Evolutionary conservation across 2,797 vertebrate genomes (phyloP), one percentile per base, ranked within the genome.

Genomic region (Xerus rutilus): DNA sequence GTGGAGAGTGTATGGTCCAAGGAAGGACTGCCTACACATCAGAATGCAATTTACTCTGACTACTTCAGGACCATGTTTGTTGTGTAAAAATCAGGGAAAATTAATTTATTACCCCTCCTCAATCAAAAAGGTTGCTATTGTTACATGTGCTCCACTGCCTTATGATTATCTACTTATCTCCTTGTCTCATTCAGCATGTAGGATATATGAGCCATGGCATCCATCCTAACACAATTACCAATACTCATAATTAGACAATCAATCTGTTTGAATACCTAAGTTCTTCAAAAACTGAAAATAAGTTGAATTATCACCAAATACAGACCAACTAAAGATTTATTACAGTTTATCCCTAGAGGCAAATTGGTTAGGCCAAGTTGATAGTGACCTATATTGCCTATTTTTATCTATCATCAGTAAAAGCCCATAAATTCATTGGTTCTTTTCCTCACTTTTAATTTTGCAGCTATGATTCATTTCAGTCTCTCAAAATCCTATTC

Each of bases 1-100:
- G 0, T 13, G 35, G 43, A 73, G 8, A 72, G 10, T 0, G 1
- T 35, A 7, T 28, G 21, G 7, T 49, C 1, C 18, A 35, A 45
- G 64, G 47, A 79, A 79, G 7, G 2, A 47, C 45, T 47, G 3
- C 17, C 28, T 62, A 3, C 3, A 15, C 65, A 39, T 39, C 47
- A 54, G 32, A 47, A 65, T 14, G 1, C 20, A 54, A 14, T 47
- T 43, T 12, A 5, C 35, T 59, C 5, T 67, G 59, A 35, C 47
- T 62, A 8, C 28, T 78, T 62, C 59, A 49, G 54, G 47, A 82
- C 15, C 9, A 4, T 15, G 23, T 21, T 28, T 67, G 9, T 32
- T 85, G 54, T 72, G 45, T 13, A 43, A 94, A 15, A n/a, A 18
- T 15, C n/a, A 35, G 43, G 32, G 13, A n/a, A 86, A 89, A 57